Percentiles rank a stretch among this genome's conserved stretches.
Conservation (phyloP, 2,797 vertebrate species). For the Gymnocypris eckloni region DNA sequence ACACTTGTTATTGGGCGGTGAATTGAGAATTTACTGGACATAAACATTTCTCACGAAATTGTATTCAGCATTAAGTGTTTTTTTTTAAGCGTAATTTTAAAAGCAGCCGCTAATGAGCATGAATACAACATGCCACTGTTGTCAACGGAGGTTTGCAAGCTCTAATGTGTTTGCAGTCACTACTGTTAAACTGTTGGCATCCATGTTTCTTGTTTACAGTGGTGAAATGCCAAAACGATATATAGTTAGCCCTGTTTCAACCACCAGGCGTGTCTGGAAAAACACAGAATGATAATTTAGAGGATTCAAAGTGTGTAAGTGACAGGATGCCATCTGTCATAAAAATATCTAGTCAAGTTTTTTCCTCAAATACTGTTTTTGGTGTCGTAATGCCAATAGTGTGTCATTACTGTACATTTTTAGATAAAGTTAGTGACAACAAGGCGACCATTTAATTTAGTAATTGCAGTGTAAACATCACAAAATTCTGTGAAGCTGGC, state of each 20-base stretch:
- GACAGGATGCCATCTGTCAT: slow-evolving; percentile 3
- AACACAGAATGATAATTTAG: not conserved
- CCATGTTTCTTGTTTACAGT: not conserved
- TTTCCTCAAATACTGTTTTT: not conserved
- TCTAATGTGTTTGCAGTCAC: not conserved
- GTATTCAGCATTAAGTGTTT: not conserved
- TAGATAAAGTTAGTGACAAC: not conserved
- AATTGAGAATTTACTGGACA: slow-evolving; percentile 21
- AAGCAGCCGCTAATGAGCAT: not conserved
- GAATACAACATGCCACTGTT: not conserved
- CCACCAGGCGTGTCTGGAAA: not conserved
- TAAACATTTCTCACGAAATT: not conserved
- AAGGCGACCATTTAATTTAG: too few species aligned
- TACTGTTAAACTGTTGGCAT: slow-evolving; percentile 8
- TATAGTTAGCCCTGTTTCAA: not conserved
- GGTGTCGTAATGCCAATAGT: not conserved
- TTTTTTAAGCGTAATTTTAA: not conserved
- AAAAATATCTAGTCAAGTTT: not conserved
- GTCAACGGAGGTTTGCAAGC: not conserved
- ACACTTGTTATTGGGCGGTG: not conserved
- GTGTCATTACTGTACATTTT: not conserved
- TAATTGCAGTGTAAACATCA: not conserved
- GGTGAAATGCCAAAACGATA: not conserved
- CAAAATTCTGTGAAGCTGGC: not conserved
- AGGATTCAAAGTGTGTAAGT: slow-evolving; percentile 1